Percentiles rank a stretch among this genome's conserved stretches.
Conservation (phyloP, 1,140 invertebrate genomes). For the Meloidogyne chitwoodi region DNA sequence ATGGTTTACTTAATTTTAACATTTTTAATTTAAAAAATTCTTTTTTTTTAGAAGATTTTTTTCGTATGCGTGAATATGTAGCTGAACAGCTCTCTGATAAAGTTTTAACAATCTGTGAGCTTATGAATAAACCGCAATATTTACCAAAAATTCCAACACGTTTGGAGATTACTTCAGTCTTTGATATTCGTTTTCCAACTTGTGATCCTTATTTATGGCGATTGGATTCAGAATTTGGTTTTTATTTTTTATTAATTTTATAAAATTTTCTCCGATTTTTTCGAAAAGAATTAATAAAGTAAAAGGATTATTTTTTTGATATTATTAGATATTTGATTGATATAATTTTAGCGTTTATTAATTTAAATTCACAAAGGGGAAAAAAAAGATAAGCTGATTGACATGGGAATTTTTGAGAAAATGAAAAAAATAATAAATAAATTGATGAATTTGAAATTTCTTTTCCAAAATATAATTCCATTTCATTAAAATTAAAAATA, state of each 20-base stretch:
- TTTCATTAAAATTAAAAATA: too few relatives aligned
- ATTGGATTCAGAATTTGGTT: slow-evolving; percentile 36
- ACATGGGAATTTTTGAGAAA: not conserved
- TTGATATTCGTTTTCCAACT: slow-evolving; percentile 41
- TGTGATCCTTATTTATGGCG: slow-evolving; percentile 45
- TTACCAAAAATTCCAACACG: slow-evolving; percentile 36
- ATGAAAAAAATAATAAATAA: not conserved
- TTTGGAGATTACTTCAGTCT: slow-evolving; percentile 32
- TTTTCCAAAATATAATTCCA: not conserved
- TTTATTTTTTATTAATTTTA: too few relatives aligned
- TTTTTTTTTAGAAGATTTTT: slow-evolving; percentile 41
- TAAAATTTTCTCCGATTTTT: too few relatives aligned
- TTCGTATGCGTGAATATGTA: slow-evolving; percentile 45
- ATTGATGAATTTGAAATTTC: not conserved
- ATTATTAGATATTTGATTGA: too few relatives aligned
- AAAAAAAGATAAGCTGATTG: not conserved
- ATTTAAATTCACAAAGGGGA: not conserved
- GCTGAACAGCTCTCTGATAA: slow-evolving; percentile 42
- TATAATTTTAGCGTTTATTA: too few relatives aligned
- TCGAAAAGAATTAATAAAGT: too few relatives aligned
- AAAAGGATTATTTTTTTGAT: too few relatives aligned
- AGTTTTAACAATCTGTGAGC: slow-evolving; percentile 36
- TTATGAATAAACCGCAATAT: slow-evolving; percentile 43
- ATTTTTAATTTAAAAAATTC: not conserved
- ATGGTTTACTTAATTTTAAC: slow-evolving; percentile 23